Evolutionary conservation across 2,113 vertebrate species (phyloP), one percentile per base, ranked within the genome.

Genomic region (Reinhardtius hippoglossoides): DNA sequence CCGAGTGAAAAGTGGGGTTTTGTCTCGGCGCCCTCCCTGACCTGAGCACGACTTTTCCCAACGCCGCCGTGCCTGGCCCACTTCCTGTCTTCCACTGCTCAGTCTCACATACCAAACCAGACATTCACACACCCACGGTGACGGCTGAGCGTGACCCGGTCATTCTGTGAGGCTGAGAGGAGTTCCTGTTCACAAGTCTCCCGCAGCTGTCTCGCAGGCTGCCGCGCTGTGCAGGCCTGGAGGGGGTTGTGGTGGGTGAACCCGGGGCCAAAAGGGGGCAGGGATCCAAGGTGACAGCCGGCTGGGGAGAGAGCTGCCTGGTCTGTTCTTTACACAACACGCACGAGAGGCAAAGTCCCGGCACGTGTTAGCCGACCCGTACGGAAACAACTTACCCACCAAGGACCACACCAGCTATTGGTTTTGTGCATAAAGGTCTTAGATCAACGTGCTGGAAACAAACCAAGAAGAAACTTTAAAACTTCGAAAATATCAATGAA

Each of bases 81-180:
- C 81, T 89, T 91, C 88, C 90, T 91, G 77, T 87, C 88, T 87
- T 88, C 82, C 76, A 27, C 79, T 65, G 74, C 84, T 80, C 58
- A 0, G 74, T 87, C 86, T 83, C 78, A 63, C 82, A 89, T 81
- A 79, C 85, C 82, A 79, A 85, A 82, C 72, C 80, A 89, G 88
- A 92, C 87, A 76, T 91, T 89, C 90, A 80, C 88, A 92, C 90
- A 86, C 84, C 79, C 86, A 81, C 84, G 65, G 81, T 78, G 88
- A 90, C 67, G 75, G 82, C 78, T 73, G 71, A 86, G 78, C 35
- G 56, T 88, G 91, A 92, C 90, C 83, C 70, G 73, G 87, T 93
- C 89, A 87, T 70, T 67, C 70, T 37, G 61, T 8, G 2, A 63
- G 75, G 71, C 81, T 87, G 83, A 91, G 85, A 87, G 78, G 78